Base-by-base conservation (phyloP, 2,113 vertebrate species). In the Corapipo altera region DNA sequence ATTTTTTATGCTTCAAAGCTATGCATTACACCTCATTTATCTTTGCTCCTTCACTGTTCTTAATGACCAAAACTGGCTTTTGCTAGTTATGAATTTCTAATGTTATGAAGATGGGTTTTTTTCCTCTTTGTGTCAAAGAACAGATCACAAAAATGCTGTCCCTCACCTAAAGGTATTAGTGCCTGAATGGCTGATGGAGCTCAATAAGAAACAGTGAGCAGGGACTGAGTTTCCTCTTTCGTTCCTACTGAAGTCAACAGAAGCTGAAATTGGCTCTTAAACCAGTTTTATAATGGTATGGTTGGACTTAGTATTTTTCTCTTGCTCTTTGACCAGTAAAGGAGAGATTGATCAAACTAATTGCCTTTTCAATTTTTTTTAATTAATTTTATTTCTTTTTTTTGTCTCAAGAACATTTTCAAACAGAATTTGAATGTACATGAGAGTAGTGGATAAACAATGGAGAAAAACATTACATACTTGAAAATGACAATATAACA, bases 1-100 rank as follows among this genome's bases (percentile, higher is more conserved):
- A 28, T 77, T 80, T 93, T 93, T 96, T 83, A 66, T 93, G 78
- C 64, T 95, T 95, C 88, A 94, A 83, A 97, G 39, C 30, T 76
- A 11, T 62, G 72, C 33, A 74, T 90, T 91, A 59, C 12, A 83
- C 10, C 19, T 74, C 64, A 49, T 92, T 89, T 92, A 71, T 92
- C 88, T 95, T 91, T 52, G 81, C 48, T 81, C 8, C 0, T 72
- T 84, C 71, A 8, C 20, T 76, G 26, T 77, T 89, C 72, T 82
- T 91, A 93, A 94, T 55, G 44, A 81, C n/a, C 9, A 88, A 95
- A 93, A 89, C 26, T 72, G 43, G 46, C 8, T 90, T 76, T 89
- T 85, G 65, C 57, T 59, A 44, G 39, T 28, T 85, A 24, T 59
- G 69, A 44, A 23, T 89, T 54, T 57, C 52, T 73, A 28, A 79